phyloP scores from a whole-genome alignment of 2,113 vertebrate species.

The Xenopus borealis region DNA sequence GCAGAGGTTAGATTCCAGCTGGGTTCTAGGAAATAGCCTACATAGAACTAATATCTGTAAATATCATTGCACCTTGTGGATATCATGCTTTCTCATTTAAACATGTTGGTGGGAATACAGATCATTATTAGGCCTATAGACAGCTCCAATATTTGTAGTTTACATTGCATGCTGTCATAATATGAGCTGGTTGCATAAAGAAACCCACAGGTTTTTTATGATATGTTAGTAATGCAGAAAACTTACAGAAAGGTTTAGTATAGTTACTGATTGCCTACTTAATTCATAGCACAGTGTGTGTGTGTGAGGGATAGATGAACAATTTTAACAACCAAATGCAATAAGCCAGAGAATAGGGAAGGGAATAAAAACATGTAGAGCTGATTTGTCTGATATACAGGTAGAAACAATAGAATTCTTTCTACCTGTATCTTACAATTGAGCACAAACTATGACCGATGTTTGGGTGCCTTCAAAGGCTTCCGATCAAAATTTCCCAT shows the following conservation, averaged over 20 bases:
- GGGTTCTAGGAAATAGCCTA: neutral
- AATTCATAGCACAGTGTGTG: no score
- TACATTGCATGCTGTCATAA: neutral
- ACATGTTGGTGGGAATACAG: neutral
- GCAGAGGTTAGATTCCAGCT: no score
- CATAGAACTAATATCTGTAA: slow-evolving; percentile 22
- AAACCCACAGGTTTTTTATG: neutral
- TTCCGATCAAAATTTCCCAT: no score
- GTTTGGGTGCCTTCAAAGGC: no score
- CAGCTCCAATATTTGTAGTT: neutral
- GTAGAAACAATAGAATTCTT: no score
- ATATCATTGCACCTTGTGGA: neutral
- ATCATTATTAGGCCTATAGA: neutral
- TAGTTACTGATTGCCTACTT: neutral
- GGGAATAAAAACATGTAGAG: no score
- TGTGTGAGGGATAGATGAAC: no score
- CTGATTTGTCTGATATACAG: no score
- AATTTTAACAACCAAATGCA: no score
- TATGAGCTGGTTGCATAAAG: neutral
- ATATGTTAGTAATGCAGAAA: neutral
- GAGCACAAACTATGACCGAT: no score
- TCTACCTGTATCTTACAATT: no score
- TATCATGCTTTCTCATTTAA: neutral
- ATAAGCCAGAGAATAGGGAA: no score
- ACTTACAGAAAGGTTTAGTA: neutral